Percentiles rank a stretch among this genome's conserved stretches.
Evolutionary conservation across 2,113 vertebrate species (phyloP).

Genomic region (Rhabdomys dilectus): DNA sequence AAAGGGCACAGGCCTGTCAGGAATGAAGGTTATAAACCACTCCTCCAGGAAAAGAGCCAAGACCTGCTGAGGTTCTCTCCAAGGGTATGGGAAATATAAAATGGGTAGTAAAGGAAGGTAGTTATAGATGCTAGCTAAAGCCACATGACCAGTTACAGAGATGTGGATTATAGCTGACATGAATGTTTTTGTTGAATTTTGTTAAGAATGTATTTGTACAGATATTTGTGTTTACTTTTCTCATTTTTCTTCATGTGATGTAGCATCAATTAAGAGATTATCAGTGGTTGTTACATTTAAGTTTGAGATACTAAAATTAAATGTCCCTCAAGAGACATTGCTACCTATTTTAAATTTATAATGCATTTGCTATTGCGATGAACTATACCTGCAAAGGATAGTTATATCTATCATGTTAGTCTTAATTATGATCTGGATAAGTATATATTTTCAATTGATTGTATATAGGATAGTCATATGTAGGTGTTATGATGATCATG

Average conservation of each 20-base stretch:
- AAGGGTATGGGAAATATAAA: background rate
- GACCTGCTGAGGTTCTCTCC: background rate
- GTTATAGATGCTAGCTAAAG: background rate
- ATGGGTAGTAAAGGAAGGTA: background rate
- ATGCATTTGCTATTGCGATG: background rate
- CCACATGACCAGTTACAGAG: background rate
- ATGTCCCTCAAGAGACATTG: background rate
- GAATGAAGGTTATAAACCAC: background rate
- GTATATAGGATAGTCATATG: background rate
- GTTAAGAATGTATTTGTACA: background rate
- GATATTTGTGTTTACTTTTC: background rate
- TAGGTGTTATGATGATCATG: background rate
- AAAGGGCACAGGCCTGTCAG: background rate
- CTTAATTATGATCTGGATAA: background rate
- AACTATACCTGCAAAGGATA: background rate
- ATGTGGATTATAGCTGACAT: background rate
- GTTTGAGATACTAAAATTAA: background rate
- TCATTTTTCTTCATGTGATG: background rate
- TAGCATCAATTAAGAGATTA: background rate
- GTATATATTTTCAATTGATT: background rate
- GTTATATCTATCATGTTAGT: background rate
- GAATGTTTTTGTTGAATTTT: background rate
- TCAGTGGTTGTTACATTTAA: background rate
- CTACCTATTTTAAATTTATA: background rate
- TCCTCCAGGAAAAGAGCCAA: background rate